Evolutionary conservation across 2,888 invertebrate genomes (phyloP), one percentile per base, ranked within the genome.

Genomic region (Lasius fuliginosus): DNA sequence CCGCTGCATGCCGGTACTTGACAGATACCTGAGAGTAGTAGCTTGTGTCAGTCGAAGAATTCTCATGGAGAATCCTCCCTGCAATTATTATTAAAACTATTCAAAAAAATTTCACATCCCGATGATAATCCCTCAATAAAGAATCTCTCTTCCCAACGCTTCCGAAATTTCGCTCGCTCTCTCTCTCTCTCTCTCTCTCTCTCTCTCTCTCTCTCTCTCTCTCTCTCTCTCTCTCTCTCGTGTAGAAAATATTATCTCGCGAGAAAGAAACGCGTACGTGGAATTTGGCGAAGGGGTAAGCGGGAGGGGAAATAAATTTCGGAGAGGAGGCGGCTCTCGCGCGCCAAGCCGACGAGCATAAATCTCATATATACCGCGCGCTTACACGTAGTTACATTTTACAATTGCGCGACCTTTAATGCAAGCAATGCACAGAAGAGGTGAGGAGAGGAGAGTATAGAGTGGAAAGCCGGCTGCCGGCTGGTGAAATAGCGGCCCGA

Each of bases 301-400:
- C 68, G 30, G 18, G 6, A 9, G 49, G 18, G 18, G 30, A 36
- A 40, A 68, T 83, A 49, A n/a, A 76, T 77, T 77, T 15, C 60
- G 67, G 36, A 11, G 65, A 23, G 8, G 33, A 56, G 15, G 65
- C 42, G 15, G 42, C 9, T 23, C 15, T 53, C 33, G n/a, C 11
- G 27, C 11, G 42, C 49, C 49, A 27, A 36, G 46, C 27, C 62
- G 62, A 23, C 49, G 49, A 18, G 27, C 69, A 65, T 83, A 83
- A 83, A 69, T 79, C 69, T 49, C 42, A 15, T 69, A 60, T 60
- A 64, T 33, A 49, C 49, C 18, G 49, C 36, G 53, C 79, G 83
- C 77, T 83, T 83, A 69, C 79, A 79, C 60, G 53, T 46, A 83
- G 82, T 83, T 83, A 83, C 82, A 83, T 79, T 79, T 83, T 83